These are phyloP conservation scores for Deroplatys truncata DNA, from an alignment of 2,888 invertebrate species.

Conservation along the genomic window DNA sequence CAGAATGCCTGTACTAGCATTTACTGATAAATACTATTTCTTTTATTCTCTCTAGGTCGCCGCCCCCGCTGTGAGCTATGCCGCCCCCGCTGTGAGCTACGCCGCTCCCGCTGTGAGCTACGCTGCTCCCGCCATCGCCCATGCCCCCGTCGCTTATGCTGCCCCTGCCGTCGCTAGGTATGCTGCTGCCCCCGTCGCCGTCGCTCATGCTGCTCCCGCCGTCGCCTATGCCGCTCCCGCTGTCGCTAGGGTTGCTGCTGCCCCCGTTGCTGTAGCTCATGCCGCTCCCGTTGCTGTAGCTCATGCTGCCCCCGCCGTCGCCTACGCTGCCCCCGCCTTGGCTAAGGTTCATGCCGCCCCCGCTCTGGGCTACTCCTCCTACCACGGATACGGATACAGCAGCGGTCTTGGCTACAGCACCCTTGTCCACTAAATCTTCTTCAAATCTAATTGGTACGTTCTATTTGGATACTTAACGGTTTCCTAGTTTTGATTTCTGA, in stretches of 20 bases:
- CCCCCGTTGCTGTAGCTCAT: not conserved
- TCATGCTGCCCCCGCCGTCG: conserved; percentile 9
- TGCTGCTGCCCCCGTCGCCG: no score
- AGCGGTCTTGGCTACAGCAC: not conserved
- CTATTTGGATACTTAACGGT: not conserved
- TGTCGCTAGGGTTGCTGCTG: conserved; percentile 4
- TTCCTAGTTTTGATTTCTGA: no score
- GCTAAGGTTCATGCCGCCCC: conserved; percentile 16
- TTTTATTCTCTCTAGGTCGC: not conserved
- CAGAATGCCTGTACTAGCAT: no score
- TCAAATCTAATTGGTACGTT: not conserved
- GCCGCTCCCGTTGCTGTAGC: conserved; percentile 16
- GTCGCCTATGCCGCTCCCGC: not conserved
- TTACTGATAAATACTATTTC: not conserved
- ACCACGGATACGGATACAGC: not conserved
- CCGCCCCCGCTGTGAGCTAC: conserved; percentile 13
- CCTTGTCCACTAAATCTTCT: not conserved
- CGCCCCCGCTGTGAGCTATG: conserved; percentile 14
- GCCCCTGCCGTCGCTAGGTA: conserved; percentile 6
- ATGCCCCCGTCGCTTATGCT: no score
- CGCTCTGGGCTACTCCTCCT: conserved; percentile 6
- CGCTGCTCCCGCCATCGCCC: no score
- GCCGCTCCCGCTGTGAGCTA: conserved; percentile 1
- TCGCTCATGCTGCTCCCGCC: no score
- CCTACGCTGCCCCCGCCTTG: conserved; percentile 21